Conservation (phyloP, 1,140 invertebrate genomes). For the Pristionchus pacificus region DNA sequence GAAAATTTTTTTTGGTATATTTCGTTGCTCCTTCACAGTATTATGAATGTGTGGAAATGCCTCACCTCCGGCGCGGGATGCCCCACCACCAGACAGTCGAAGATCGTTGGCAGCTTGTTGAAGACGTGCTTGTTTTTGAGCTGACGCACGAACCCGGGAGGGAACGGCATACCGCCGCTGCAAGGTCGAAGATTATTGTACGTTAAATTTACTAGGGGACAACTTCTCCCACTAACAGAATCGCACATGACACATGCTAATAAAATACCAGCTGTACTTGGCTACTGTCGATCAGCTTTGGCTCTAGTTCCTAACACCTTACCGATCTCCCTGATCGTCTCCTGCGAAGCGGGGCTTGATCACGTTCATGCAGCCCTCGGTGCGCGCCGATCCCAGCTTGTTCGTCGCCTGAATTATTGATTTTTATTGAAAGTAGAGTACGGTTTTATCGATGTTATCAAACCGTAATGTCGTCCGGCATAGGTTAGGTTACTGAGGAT, state of each 20-base stretch:
- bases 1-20: slow-evolving; percentile 6
- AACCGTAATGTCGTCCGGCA: too few species aligned
- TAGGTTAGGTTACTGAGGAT: too few species aligned
- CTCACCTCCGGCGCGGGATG: slow-evolving; percentile 53
- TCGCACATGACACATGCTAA: too few species aligned
- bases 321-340: slow-evolving; percentile 33
- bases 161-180: slow-evolving; percentile 52
- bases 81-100: slow-evolving; percentile 57
- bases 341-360: slow-evolving; percentile 43
- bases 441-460: too few species aligned
- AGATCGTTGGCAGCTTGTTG: slow-evolving; percentile 56
- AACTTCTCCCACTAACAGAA: neutral
- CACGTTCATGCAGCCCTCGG: slow-evolving; percentile 49
- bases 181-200: slow-evolving; percentile 1
- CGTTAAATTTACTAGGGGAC: too few species aligned
- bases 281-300: too few species aligned
- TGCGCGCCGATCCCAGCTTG: slow-evolving; percentile 48
- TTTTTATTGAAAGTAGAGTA: too few species aligned
- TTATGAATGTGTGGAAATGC: too few species aligned
- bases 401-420: too few species aligned
- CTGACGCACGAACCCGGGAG: slow-evolving; percentile 56
- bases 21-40: slow-evolving; percentile 31
- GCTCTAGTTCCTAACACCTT: neutral
- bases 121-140: slow-evolving; percentile 58
- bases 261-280: too few species aligned